These are phyloP conservation scores for Clivina fossor DNA, from an alignment of 2,888 invertebrate species.

Conservation along the genomic window DNA sequence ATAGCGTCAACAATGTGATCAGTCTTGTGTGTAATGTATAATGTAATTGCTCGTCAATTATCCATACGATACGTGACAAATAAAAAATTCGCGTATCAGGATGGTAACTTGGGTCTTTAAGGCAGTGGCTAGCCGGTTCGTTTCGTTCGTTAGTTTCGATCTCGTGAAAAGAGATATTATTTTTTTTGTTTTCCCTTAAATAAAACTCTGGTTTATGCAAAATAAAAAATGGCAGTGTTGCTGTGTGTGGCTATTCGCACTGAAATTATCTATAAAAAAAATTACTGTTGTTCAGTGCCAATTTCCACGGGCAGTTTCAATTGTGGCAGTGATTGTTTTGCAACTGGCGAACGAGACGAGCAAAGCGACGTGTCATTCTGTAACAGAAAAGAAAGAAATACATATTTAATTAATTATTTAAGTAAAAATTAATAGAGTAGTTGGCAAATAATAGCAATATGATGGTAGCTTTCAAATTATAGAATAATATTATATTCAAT, in stretches of 20 bases:
- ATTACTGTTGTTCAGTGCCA: too few species aligned
- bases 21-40: slow-evolving; percentile 34
- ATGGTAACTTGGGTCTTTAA: slow-evolving; percentile 33
- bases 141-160: too few species aligned
- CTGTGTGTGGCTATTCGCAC: too few species aligned
- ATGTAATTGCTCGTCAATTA: slow-evolving; percentile 31
- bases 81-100: slow-evolving; percentile 24
- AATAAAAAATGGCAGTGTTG: slow-evolving; percentile 25
- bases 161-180: too few species aligned
- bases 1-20: slow-evolving; percentile 36
- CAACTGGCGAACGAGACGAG: slow-evolving; percentile 26
- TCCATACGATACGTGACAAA: slow-evolving; percentile 33
- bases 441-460: not conserved
- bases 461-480: too few species aligned
- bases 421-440: too few species aligned
- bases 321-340: slow-evolving; percentile 8
- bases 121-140: slow-evolving; percentile 34
- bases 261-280: too few species aligned
- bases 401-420: too few species aligned
- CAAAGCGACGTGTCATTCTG: slow-evolving; percentile 23
- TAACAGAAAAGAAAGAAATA: slow-evolving; percentile 13
- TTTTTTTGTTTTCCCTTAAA: too few species aligned
- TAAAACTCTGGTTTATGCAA: too few species aligned
- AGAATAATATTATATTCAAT: too few species aligned
- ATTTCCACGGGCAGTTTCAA: slow-evolving; percentile 6